These are phyloP conservation scores for Dascillus cervinus DNA, from an alignment of 2,888 invertebrate genomes.

Conservation along the genomic window DNA sequence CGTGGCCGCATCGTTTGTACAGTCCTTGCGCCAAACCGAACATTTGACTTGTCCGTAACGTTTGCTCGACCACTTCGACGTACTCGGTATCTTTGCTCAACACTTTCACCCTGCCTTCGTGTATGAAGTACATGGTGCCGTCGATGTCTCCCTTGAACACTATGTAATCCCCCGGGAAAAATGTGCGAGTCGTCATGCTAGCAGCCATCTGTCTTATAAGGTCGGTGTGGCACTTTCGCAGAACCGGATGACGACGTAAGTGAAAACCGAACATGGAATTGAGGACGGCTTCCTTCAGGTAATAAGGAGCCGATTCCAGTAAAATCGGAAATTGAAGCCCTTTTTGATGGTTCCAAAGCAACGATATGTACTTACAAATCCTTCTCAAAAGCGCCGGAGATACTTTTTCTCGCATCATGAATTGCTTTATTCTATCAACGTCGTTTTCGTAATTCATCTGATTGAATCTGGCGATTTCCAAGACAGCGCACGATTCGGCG, in stretches of 20 bases:
- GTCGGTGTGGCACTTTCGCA: slow-evolving; percentile 23
- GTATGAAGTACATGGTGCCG: slow-evolving; percentile 26
- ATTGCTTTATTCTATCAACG: slow-evolving; percentile 8
- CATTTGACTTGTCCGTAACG: slow-evolving; percentile 12
- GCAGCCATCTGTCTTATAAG: slow-evolving; percentile 24
- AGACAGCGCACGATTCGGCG: slow-evolving; percentile 9
- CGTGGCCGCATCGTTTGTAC: slow-evolving; percentile 17
- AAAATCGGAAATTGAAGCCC: slow-evolving; percentile 16
- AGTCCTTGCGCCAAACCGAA: slow-evolving; percentile 23
- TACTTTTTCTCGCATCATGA: slow-evolving; percentile 4
- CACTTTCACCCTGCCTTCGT: slow-evolving; percentile 21
- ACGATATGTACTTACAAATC: slow-evolving; percentile 8
- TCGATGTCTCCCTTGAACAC: slow-evolving; percentile 23
- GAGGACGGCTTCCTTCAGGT: slow-evolving; percentile 23
- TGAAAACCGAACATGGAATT: slow-evolving; percentile 25
- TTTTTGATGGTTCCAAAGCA: slow-evolving; percentile 12
- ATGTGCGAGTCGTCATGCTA: slow-evolving; percentile 16
- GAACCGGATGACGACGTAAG: slow-evolving; percentile 19
- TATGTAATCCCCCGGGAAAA: slow-evolving; percentile 23
- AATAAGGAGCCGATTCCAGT: slow-evolving; percentile 22
- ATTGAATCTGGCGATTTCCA: slow-evolving; percentile 9
- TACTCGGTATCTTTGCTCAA: slow-evolving; percentile 19
- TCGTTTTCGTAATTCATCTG: slow-evolving; percentile 9
- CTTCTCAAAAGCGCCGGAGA: slow-evolving; percentile 4
- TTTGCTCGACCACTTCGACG: slow-evolving; percentile 14